phyloP scores from a whole-genome alignment of 1,140 invertebrate species.

The Lordiphosa clarofinis region DNA sequence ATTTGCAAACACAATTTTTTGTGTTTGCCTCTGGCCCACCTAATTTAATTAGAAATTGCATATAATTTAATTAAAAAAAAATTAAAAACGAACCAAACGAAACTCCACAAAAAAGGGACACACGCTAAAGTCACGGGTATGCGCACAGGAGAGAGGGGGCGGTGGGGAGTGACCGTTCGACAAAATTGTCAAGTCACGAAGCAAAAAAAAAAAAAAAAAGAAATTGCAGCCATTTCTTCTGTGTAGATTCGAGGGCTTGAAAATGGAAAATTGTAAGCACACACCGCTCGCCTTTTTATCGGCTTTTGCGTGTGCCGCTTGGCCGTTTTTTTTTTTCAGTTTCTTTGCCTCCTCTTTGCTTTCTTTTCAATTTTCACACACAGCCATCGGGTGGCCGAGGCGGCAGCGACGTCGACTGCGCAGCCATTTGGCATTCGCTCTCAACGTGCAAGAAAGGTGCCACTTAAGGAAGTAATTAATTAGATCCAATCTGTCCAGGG shows the following conservation, averaged over 20 bases:
- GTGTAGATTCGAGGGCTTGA: constrained; percentile 16
- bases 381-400: constrained; percentile 12
- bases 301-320: constrained; percentile 37
- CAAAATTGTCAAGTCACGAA: constrained; percentile 74
- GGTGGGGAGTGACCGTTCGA: constrained; percentile 15
- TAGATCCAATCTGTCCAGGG: constrained; percentile 9
- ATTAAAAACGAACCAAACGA: constrained; percentile 32
- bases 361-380: constrained; percentile 63
- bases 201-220: constrained; percentile 9
- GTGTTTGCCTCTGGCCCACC: constrained; percentile 35
- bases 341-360: constrained; percentile 47
- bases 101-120: constrained; percentile 48
- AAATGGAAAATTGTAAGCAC: constrained; percentile 18
- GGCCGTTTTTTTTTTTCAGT: constrained; percentile 37
- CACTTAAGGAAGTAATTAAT: neutral
- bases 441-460: too few species aligned
- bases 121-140: constrained; percentile 22
- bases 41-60: constrained; percentile 71
- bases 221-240: constrained; percentile 44
- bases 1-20: constrained; percentile 57
- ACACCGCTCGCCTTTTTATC: constrained; percentile 46
- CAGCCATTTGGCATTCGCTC: constrained; percentile 5
- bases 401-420: constrained; percentile 33
- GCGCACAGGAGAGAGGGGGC: constrained; percentile 12
- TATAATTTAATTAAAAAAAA: constrained; percentile 71